A percentile compares a stretch with the other conserved stretches of the same genome.
These are phyloP conservation scores for Lycodopsis pacificus DNA, from an alignment of 2,797 vertebrate genomes.

Conservation along the genomic window DNA sequence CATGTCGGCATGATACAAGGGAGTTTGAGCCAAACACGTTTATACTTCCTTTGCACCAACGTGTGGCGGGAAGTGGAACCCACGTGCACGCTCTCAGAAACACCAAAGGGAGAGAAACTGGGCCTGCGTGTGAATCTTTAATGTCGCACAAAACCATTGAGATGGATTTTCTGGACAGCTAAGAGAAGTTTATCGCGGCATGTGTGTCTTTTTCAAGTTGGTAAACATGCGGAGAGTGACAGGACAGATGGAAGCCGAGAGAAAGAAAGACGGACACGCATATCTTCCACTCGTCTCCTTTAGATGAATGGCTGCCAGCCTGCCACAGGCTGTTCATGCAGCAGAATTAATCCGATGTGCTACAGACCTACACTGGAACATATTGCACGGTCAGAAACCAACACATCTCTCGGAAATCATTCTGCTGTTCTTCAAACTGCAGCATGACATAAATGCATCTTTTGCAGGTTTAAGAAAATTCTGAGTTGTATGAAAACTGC, in stretches of 20 bases:
- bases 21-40: background rate
- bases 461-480: no score
- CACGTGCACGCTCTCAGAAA: no score
- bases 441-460: background rate
- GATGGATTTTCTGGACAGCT: constrained; percentile 15
- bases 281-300: constrained; percentile 3
- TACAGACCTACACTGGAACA: background rate
- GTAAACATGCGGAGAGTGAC: constrained; percentile 14
- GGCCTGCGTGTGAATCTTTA: background rate
- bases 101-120: background rate
- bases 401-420: constrained; percentile 27
- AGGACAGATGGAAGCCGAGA: constrained; percentile 36
- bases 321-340: constrained; percentile 29
- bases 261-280: constrained; percentile 12
- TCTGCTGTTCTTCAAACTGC: constrained; percentile 4
- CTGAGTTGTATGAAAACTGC: no score
- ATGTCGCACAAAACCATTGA: constrained; percentile 1
- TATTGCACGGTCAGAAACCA: background rate
- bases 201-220: constrained; percentile 14
- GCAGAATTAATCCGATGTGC: constrained; percentile 12
- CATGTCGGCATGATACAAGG: background rate
- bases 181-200: background rate
- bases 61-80: background rate
- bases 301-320: constrained; percentile 27
- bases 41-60: background rate